Base-by-base conservation (phyloP, 2,797 vertebrate genomes). In the Siniperca undulata region DNA sequence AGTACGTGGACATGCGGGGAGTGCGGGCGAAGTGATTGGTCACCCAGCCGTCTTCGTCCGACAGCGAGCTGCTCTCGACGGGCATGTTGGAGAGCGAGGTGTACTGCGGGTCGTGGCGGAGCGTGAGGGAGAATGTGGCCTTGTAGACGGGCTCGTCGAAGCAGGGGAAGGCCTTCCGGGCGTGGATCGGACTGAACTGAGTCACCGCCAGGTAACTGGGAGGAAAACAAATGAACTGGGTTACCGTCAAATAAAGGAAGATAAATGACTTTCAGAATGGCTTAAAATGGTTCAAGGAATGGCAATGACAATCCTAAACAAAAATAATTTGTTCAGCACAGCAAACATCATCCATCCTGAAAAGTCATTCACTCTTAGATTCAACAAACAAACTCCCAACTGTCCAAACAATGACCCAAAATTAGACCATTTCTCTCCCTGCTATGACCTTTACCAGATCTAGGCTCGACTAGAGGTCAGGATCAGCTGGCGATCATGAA, bases 1-100 rank as follows among this genome's bases (percentile, higher is more conserved):
- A 98, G 90, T 98, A 98, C 0, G 97, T 98, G 88, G 97, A 98
- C 97, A 98, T 98, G 80, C 97, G 97, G 2, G 97, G 97, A 10
- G 97, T 97, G 71, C 97, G 96, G 77, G 96, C 95, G 86, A 98
- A 98, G 88, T 95, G 96, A 55, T 97, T 96, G 58, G 96, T 97
- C 85, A 96, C 87, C 96, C 96, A 97, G 93, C 96, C 97, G 40
- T 97, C 97, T 86, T 97, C 97, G 60, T 97, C 97, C 61, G 95
- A 93, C 92, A 95, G 94, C 0, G 90, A 95, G 86, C 82, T 84
- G 64, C 96, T 96, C 89, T 97, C 96, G 66, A 97, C 94, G 0
- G 97, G 97, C 97, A 98, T 98, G 90, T 98, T 98, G 88, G 97
- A 97, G 84, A 98, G 95, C 55, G 97, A 97, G 75, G 97, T 94